Conservation (phyloP, 2,888 invertebrate genomes). For the Harmothoe impar region DNA sequence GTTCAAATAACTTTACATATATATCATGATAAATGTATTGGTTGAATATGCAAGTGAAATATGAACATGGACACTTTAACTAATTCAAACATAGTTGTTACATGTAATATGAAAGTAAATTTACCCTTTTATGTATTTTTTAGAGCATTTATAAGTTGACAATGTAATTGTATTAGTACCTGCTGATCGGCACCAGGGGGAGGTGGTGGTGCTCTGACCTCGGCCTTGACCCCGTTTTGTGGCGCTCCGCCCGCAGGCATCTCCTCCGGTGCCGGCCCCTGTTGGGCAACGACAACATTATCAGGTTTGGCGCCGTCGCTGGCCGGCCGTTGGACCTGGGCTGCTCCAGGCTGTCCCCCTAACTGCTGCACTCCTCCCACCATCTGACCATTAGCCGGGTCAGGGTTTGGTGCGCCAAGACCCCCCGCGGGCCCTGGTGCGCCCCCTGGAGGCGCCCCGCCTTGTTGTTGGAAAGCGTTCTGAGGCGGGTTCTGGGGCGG, state of each 20-base stretch:
- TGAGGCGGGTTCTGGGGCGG: not conserved
- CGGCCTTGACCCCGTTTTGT: not conserved
- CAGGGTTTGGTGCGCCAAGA: not conserved
- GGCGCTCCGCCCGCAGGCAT: constrained; percentile 34
- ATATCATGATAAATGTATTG: too few relatives aligned
- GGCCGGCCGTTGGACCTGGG: constrained; percentile 11
- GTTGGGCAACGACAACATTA: constrained; percentile 14
- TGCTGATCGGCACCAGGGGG: not conserved
- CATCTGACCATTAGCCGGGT: not conserved
- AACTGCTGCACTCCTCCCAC: constrained; percentile 30
- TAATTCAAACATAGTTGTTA: too few relatives aligned
- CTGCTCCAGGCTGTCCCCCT: not conserved
- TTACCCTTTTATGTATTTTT: too few relatives aligned
- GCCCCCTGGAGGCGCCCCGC: not conserved
- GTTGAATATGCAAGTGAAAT: too few relatives aligned
- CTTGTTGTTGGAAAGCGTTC: not conserved
- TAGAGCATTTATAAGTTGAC: too few relatives aligned
- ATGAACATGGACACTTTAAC: too few relatives aligned
- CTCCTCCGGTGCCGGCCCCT: not conserved
- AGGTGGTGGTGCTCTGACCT: constrained; percentile 5
- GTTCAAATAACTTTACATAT: too few relatives aligned
- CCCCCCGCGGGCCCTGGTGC: not conserved
- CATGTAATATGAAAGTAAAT: too few relatives aligned
- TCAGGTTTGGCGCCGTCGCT: constrained; percentile 25
- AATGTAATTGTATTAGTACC: too few relatives aligned